phyloP scores from a whole-genome alignment of 2,113 vertebrate species.

The Gadus macrocephalus region DNA sequence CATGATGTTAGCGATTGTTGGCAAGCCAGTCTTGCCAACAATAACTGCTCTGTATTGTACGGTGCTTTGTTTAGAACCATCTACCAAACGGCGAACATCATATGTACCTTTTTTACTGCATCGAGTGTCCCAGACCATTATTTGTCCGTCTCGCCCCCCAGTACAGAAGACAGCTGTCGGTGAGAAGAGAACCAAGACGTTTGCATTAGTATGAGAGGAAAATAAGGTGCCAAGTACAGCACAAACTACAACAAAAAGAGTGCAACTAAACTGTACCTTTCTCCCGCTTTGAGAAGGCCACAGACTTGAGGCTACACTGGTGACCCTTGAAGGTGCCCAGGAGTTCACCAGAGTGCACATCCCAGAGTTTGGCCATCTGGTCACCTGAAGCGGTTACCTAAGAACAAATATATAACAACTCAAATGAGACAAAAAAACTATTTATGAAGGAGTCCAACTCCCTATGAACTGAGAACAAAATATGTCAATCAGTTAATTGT shows the following conservation, averaged over 20 bases:
- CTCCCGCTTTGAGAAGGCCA: slow-evolving; percentile 85
- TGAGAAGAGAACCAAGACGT: slow-evolving; percentile 9
- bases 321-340: slow-evolving; percentile 92
- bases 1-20: too few relatives aligned
- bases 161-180: slow-evolving; percentile 90
- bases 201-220: not conserved
- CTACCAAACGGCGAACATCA: not conserved
- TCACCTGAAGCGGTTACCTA: slow-evolving; percentile 97
- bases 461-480: not conserved
- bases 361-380: slow-evolving; percentile 92
- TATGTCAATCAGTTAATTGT: not conserved
- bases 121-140: slow-evolving; percentile 96
- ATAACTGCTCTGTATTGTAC: too few relatives aligned
- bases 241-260: too few relatives aligned
- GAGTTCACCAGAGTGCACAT: slow-evolving; percentile 82
- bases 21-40: too few relatives aligned
- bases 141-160: slow-evolving; percentile 94
- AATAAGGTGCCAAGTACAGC: not conserved
- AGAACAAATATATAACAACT: slow-evolving; percentile 24
- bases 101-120: slow-evolving; percentile 93
- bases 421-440: not conserved
- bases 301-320: slow-evolving; percentile 95
- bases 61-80: too few relatives aligned
- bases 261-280: slow-evolving; percentile 73
- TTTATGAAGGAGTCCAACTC: not conserved